These are phyloP conservation scores for Molothrus aeneus DNA, from an alignment of 2,797 vertebrate genomes.

Conservation along the genomic window DNA sequence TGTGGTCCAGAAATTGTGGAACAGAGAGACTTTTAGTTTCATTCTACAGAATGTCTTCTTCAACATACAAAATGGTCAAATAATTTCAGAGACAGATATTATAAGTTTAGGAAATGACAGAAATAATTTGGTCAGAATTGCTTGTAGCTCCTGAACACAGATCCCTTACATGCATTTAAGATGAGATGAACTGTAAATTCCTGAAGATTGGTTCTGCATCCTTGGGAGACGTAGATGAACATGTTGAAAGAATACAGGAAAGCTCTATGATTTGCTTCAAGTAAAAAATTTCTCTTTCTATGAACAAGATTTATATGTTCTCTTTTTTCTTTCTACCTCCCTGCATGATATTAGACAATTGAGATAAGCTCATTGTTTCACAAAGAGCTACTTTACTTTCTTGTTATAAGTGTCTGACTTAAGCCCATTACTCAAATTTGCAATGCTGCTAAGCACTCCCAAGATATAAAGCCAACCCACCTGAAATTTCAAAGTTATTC, in stretches of 20 bases:
- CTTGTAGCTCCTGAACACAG: not conserved
- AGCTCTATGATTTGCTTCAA: not conserved
- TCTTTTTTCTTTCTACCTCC: not conserved
- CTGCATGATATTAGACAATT: not conserved
- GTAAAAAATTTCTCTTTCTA: not conserved
- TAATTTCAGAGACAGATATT: not conserved
- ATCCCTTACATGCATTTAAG: not conserved
- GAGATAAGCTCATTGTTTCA: not conserved
- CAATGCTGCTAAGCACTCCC: not conserved
- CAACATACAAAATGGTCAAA: not conserved
- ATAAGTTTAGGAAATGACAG: not conserved
- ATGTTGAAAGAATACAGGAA: not conserved
- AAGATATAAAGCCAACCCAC: not conserved
- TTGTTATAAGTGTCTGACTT: not conserved
- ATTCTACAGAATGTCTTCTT: not conserved
- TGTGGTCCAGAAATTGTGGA: not conserved
- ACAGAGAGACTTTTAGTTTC: not conserved
- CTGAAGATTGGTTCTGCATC: not conserved
- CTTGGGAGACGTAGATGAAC: not conserved
- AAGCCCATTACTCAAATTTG: not conserved
- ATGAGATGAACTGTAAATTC: not conserved
- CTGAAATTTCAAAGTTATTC: not conserved
- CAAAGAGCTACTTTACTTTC: not conserved
- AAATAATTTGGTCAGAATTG: not conserved
- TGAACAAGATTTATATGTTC: not conserved